These are phyloP conservation scores for Zaprionus obscuricornis DNA, from an alignment of 2,888 invertebrate species.

Conservation along the genomic window DNA sequence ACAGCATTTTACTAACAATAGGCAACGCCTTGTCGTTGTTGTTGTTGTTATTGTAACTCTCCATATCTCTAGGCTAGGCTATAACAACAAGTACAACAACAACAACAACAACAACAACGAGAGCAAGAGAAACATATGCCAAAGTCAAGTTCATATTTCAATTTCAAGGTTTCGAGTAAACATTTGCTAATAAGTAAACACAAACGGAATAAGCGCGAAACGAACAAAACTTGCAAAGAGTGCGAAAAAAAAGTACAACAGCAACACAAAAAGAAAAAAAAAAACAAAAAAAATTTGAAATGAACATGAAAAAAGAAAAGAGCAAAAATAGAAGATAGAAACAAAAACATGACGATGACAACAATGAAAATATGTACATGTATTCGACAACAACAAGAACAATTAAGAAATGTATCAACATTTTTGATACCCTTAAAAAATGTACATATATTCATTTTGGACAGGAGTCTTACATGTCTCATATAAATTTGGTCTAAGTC, in stretches of 20 bases:
- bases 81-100: constrained; percentile 25
- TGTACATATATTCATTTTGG: constrained; percentile 8
- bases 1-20: constrained; percentile 39
- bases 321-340: constrained; percentile 11
- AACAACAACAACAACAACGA: constrained; percentile 16
- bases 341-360: constrained; percentile 2
- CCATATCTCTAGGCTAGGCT: constrained; percentile 50
- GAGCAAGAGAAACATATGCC: constrained; percentile 41
- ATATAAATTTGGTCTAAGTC: too few species aligned
- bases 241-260: constrained; percentile 22
- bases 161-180: constrained; percentile 69
- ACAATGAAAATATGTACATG: constrained; percentile 19
- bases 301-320: constrained; percentile 14
- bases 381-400: constrained; percentile 14
- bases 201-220: constrained; percentile 19
- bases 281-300: constrained; percentile 10
- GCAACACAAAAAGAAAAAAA: background rate
- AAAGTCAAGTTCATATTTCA: constrained; percentile 73
- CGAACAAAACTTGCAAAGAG: constrained; percentile 25
- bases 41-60: constrained; percentile 50
- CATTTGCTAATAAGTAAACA: constrained; percentile 52
- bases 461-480: background rate
- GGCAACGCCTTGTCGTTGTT: constrained; percentile 18
- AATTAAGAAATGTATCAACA: constrained; percentile 6
- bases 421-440: background rate